These are phyloP conservation scores for Drosophila arawakana DNA, from an alignment of 1,140 invertebrate genomes.

Conservation along the genomic window DNA sequence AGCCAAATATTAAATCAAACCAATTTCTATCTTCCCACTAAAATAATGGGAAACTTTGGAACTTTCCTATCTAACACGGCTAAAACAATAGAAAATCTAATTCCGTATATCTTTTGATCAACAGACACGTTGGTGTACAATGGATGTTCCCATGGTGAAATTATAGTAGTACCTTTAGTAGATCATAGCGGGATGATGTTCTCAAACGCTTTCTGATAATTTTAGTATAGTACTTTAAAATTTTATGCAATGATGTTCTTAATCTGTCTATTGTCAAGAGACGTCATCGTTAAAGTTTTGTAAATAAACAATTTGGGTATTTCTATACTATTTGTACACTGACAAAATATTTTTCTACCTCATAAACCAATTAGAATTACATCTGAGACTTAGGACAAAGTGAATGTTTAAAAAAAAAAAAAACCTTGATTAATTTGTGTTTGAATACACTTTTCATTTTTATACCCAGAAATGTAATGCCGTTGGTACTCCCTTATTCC, in stretches of 20 bases:
- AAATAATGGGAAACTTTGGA: background rate
- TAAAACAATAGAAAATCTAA: background rate
- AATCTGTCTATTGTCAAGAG: slow-evolving; percentile 1
- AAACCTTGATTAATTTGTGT: background rate
- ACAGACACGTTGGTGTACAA: background rate
- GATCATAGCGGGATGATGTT: background rate
- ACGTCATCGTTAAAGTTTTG: background rate
- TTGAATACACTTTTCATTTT: background rate
- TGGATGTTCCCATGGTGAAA: slow-evolving; percentile 5
- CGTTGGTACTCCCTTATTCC: background rate
- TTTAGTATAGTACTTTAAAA: slow-evolving; percentile 7
- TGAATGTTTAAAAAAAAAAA: background rate
- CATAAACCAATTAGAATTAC: background rate
- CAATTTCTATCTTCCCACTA: background rate
- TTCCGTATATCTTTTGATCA: background rate
- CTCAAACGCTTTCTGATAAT: slow-evolving; percentile 8
- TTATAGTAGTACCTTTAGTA: background rate
- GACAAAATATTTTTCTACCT: background rate
- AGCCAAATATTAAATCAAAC: background rate
- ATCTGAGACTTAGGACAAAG: background rate
- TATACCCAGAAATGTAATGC: too few species aligned
- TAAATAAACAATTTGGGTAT: background rate
- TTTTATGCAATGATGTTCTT: slow-evolving; percentile 1
- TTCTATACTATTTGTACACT: slow-evolving; percentile 4
- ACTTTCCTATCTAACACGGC: background rate